phyloP scores from a whole-genome alignment of 1,140 invertebrate genomes.

The Meloidogyne hapla region DNA sequence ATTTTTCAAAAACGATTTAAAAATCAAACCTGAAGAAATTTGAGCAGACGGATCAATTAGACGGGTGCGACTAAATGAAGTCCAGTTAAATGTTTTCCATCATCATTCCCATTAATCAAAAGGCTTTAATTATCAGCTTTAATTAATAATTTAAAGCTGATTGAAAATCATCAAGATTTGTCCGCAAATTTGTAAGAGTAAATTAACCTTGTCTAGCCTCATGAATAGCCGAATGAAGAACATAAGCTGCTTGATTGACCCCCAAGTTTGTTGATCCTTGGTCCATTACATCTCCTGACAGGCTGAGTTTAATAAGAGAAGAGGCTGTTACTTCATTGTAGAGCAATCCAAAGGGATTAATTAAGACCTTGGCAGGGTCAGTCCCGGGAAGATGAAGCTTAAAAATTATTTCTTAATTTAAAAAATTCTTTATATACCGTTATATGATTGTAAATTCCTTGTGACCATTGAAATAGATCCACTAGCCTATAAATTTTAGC shows the following conservation, averaged over 20 bases:
- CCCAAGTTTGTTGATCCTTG: conserved; percentile 86
- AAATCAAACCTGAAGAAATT: conserved; percentile 77
- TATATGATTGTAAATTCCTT: conserved; percentile 78
- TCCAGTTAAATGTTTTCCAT: neutral
- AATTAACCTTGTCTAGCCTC: conserved; percentile 79
- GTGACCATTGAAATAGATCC: conserved; percentile 92
- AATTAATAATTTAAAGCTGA: no score
- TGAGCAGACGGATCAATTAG: conserved; percentile 79
- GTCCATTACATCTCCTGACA: conserved; percentile 75
- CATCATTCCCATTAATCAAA: neutral
- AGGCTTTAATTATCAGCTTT: no score
- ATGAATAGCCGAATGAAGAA: conserved; percentile 91
- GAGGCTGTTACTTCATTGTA: conserved; percentile 94
- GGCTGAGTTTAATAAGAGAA: conserved; percentile 88
- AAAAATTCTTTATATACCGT: conserved; percentile 67
- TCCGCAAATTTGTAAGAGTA: no score
- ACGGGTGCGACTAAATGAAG: conserved; percentile 64
- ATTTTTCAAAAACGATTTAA: neutral
- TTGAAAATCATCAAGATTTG: no score
- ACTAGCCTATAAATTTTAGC: conserved; percentile 90
- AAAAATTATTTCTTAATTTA: conserved; percentile 29
- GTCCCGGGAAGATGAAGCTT: conserved; percentile 84
- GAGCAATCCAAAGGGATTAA: conserved; percentile 91
- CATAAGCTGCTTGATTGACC: conserved; percentile 75
- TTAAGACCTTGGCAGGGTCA: conserved; percentile 77